A percentile compares a stretch with the other conserved stretches of the same genome.
Conservation (phyloP, 2,888 invertebrate species). For the Mythimna albipuncta region DNA sequence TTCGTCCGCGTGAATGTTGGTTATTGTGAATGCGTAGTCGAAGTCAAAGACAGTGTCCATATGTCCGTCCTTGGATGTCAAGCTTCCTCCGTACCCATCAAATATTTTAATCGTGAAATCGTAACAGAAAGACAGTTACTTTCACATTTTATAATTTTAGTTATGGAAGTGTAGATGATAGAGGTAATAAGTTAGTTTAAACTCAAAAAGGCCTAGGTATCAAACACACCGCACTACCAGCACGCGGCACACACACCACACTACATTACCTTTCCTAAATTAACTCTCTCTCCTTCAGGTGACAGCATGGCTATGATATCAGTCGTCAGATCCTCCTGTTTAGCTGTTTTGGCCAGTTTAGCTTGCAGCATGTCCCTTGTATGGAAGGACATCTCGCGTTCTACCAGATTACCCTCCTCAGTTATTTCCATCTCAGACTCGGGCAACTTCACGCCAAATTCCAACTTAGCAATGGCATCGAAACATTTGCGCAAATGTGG, state of each 20-base stretch:
- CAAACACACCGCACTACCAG: not conserved
- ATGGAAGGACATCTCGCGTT: slow-evolving; percentile 84
- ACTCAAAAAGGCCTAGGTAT: not conserved
- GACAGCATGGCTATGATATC: slow-evolving; percentile 97
- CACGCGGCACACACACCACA: too few species aligned
- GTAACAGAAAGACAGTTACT: too few species aligned
- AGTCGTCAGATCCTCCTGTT: slow-evolving; percentile 91
- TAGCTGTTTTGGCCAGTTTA: slow-evolving; percentile 81
- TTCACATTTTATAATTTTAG: too few species aligned
- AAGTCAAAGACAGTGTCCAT: too few species aligned
- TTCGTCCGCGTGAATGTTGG: too few species aligned
- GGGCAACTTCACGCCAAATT: slow-evolving; percentile 92
- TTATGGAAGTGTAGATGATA: too few species aligned
- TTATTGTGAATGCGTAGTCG: too few species aligned
- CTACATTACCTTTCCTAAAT: slow-evolving; percentile 92
- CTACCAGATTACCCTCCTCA: slow-evolving; percentile 87
- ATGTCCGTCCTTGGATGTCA: too few species aligned
- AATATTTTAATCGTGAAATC: too few species aligned
- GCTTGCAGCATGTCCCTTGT: slow-evolving; percentile 84
- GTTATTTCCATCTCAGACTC: slow-evolving; percentile 89
- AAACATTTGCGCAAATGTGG: slow-evolving; percentile 97
- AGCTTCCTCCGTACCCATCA: too few species aligned
- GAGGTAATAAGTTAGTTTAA: not conserved
- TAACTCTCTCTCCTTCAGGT: slow-evolving; percentile 96
- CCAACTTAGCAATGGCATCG: slow-evolving; percentile 94